Evolutionary conservation across 2,113 vertebrate species (phyloP).

Genomic region (Cettia cetti): DNA sequence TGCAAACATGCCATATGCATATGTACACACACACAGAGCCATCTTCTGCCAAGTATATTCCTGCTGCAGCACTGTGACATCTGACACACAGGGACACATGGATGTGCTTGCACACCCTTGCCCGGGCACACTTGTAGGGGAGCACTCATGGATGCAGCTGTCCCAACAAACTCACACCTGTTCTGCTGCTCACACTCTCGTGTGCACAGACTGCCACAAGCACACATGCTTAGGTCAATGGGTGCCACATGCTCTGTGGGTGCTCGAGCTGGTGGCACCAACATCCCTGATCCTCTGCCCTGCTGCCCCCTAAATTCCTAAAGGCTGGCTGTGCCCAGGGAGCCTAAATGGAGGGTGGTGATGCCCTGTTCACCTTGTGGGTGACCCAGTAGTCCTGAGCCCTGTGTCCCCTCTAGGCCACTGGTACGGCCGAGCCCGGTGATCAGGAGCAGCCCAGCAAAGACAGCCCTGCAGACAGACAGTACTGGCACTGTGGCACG

Average conservation of each 20-base stretch:
- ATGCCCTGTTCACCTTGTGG: not conserved
- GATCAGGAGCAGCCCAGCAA: not conserved
- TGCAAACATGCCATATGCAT: not conserved
- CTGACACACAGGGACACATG: fast-evolving
- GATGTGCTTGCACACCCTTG: not conserved
- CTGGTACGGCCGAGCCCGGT: not conserved
- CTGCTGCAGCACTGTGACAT: not conserved
- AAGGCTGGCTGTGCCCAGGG: not conserved
- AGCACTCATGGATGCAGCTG: fast-evolving
- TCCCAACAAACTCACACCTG: not conserved
- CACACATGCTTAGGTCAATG: no score
- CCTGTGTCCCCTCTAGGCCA: not conserved
- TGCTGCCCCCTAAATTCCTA: not conserved
- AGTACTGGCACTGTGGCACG: fast-evolving
- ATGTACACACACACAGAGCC: fast-evolving
- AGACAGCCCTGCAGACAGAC: not conserved
- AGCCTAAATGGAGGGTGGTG: not conserved
- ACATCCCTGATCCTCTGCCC: not conserved
- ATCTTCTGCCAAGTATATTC: not conserved
- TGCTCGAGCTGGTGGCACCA: not conserved
- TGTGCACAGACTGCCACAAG: not conserved
- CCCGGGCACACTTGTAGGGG: fast-evolving
- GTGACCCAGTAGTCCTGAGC: not conserved
- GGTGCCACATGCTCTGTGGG: not conserved
- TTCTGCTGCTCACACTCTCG: fast-evolving